Evolutionary conservation across 2,797 vertebrate species (phyloP).

Genomic region (Hippopotamyrus pictus): DNA sequence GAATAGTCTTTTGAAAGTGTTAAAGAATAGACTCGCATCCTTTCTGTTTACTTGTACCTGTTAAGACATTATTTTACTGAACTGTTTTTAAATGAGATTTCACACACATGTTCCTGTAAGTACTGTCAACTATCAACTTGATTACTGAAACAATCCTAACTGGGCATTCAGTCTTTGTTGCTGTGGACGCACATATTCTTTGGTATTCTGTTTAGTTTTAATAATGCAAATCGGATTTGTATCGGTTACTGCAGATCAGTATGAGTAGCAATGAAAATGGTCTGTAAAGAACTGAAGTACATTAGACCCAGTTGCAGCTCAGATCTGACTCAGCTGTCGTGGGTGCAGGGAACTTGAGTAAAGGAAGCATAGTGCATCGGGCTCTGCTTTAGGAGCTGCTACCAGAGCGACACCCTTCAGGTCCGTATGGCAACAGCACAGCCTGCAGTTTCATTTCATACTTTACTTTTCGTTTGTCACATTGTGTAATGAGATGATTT

Average conservation of each 20-base stretch:
- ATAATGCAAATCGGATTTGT: not conserved
- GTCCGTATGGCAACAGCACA: not conserved
- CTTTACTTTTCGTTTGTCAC: not conserved
- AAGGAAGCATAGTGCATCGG: not conserved
- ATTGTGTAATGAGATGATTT: not conserved
- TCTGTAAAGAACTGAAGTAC: not conserved
- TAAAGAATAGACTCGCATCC: conserved; percentile 14
- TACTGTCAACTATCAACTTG: conserved; percentile 8
- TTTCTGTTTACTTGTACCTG: conserved; percentile 22
- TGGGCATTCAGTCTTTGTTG: conserved; percentile 15
- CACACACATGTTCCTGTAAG: not conserved
- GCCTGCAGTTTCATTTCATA: not conserved
- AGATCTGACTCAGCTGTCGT: not conserved
- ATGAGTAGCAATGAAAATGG: not conserved
- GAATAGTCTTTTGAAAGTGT: conserved; percentile 5
- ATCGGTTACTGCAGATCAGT: not conserved
- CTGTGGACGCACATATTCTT: not conserved
- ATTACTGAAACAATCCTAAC: conserved; percentile 10
- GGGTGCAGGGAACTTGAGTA: not conserved
- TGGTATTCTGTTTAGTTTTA: not conserved
- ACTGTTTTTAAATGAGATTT: conserved; percentile 20
- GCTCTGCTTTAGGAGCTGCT: not conserved
- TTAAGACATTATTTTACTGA: conserved; percentile 29
- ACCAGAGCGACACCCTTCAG: not conserved
- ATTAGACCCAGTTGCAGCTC: not conserved